Evolutionary conservation across 1,140 invertebrate species (phyloP).

Genomic region (Pomacea maculata): DNA sequence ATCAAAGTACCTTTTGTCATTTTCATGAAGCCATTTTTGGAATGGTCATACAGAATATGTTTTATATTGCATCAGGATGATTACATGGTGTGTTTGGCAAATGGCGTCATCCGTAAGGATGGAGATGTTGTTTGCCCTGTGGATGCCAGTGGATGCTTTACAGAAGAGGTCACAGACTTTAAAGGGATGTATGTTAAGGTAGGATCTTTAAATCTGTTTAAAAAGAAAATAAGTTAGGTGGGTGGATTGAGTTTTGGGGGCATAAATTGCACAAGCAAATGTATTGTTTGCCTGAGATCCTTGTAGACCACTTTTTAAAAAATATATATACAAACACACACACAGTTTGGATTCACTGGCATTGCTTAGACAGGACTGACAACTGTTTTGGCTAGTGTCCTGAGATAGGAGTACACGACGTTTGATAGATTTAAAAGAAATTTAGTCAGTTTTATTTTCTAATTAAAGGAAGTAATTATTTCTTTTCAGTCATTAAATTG

Average conservation of each 20-base stretch:
- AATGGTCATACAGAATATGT: not conserved
- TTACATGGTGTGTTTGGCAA: slow-evolving; percentile 60
- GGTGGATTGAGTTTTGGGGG: not conserved
- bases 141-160: slow-evolving; percentile 90
- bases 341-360: too few species aligned
- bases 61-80: slow-evolving; percentile 56
- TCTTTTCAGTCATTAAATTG: not conserved
- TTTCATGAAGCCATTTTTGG: not conserved
- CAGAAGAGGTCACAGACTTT: slow-evolving; percentile 87
- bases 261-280: not conserved
- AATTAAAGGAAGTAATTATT: too few species aligned
- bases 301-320: not conserved
- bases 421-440: too few species aligned
- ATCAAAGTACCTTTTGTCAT: not conserved
- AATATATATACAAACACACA: not conserved
- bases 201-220: slow-evolving; percentile 55
- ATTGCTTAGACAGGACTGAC: too few species aligned
- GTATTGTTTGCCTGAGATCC: not conserved
- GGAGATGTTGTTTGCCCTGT: slow-evolving; percentile 87
- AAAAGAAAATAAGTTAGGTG: not conserved
- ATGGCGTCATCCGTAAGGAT: slow-evolving; percentile 65
- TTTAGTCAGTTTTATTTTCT: too few species aligned
- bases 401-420: too few species aligned
- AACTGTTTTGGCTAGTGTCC: too few species aligned
- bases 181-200: slow-evolving; percentile 93